Evolutionary conservation across 2,113 vertebrate species (phyloP), one percentile per base, ranked within the genome.

Genomic region (Leptobrachium leishanense): DNA sequence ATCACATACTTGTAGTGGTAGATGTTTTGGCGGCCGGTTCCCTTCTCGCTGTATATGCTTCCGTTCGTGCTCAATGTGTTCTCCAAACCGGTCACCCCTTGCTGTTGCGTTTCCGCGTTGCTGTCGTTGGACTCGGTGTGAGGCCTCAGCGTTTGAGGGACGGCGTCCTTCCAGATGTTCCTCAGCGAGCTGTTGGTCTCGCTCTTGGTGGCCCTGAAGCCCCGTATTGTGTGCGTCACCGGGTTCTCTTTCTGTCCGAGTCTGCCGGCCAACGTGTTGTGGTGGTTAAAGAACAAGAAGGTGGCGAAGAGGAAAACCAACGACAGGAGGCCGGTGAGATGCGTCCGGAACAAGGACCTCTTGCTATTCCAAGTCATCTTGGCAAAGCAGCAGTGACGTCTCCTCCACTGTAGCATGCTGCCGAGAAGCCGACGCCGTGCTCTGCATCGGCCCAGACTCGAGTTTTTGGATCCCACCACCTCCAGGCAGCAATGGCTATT

Each of bases 301-400:
- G 93, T 79, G 54, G 95, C 94, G 75, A 96, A 89, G 81, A 95
- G 89, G 50, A 92, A 92, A 3, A 96, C 92, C 0, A 96, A 86
- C 44, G 91, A 93, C 4, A 96, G 43, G 31, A 96, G 78, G 40
- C 92, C 95, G 2, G 94, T 90, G 13, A 92, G 89, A 11, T 95
- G 93, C 0, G 92, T 92, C 20, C 97, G 95, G 82, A 98, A 96
- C 39, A 97, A 91, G 39, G 96, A 98, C 82, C 97, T 92, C 86
- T 99, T 99, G 88, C 92, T 82, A 86, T 94, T 96, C 95, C 96
- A 98, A 88, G 94, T 96, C 96, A 98, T 97, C 89, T 98, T 98
- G 86, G 93, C 93, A 86, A 95, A 94, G 92, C 93, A 96, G 89
- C 94, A 97, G 83, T 95, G 95, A 77, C 96, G 90, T 76, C 95